phyloP scores from a whole-genome alignment of 2,113 vertebrate genomes.

The Callocephalon fimbriatum region DNA sequence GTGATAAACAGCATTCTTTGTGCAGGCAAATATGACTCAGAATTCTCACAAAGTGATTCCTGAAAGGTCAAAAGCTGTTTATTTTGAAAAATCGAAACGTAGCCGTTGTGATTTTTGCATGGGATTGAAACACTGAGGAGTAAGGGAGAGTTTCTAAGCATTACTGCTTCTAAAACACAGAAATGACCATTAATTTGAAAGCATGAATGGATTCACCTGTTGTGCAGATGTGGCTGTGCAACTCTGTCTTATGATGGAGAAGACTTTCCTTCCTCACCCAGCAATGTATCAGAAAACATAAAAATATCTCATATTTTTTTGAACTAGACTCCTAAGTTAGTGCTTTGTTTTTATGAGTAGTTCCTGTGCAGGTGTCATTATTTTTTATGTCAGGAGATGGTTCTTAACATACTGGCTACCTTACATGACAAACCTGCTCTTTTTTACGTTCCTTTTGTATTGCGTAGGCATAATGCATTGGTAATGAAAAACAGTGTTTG shows the following conservation, averaged over 20 bases:
- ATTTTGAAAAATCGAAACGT: neutral
- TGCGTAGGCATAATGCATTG: neutral
- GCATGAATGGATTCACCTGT: neutral
- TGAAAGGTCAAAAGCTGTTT: neutral
- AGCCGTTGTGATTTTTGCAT: neutral
- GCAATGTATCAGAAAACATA: fast-evolving
- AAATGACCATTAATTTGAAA: neutral
- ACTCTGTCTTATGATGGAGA: fast-evolving
- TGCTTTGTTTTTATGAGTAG: neutral
- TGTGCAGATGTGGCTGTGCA: neutral
- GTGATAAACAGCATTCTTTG: neutral
- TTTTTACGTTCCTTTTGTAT: neutral
- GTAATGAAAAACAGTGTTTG: neutral
- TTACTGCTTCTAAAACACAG: neutral
- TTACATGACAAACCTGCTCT: neutral
- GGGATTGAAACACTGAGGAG: neutral
- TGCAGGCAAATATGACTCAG: neutral
- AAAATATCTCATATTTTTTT: neutral
- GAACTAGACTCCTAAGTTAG: neutral
- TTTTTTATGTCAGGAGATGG: neutral
- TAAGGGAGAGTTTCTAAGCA: neutral
- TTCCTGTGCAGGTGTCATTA: neutral
- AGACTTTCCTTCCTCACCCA: neutral
- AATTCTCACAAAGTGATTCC: neutral
- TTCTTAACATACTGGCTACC: neutral